A percentile compares a stretch with the other conserved stretches of the same genome.
Conservation (phyloP, 1,140 invertebrate genomes). For the Oncopeltus fasciatus region DNA sequence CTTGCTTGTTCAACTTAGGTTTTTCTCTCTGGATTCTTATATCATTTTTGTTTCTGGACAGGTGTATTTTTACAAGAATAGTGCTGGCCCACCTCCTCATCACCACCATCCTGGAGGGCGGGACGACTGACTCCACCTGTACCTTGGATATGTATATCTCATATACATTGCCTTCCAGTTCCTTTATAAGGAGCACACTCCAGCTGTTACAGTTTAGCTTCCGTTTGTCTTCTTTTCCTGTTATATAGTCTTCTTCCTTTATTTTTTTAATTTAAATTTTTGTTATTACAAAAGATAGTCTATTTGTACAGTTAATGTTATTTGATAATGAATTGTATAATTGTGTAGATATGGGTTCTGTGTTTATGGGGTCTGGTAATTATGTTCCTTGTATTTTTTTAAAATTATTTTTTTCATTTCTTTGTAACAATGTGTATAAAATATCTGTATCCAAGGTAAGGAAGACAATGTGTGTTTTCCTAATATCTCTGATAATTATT, state of each 20-base stretch:
- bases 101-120: conserved; percentile 11
- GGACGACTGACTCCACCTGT: conserved; percentile 19
- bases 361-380: not conserved
- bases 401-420: not conserved
- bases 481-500: not conserved
- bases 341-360: not conserved
- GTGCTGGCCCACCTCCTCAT: conserved; percentile 4
- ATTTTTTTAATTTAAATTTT: not conserved
- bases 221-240: conserved; percentile 1
- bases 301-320: not conserved
- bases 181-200: conserved; percentile 11
- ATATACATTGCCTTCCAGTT: conserved; percentile 20
- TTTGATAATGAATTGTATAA: not conserved
- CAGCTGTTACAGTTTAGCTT: conserved; percentile 15
- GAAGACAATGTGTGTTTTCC: conserved; percentile 1
- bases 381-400: not conserved
- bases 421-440: conserved; percentile 9
- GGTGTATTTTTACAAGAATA: not conserved
- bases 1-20: too few species aligned
- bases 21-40: too few species aligned
- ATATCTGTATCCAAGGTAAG: conserved; percentile 17
- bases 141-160: conserved; percentile 20
- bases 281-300: not conserved
- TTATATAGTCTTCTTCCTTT: not conserved
- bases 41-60: too few species aligned